Evolutionary conservation across 2,888 invertebrate species (phyloP), one percentile per base, ranked within the genome.

Genomic region (Athrips mouffetella): DNA sequence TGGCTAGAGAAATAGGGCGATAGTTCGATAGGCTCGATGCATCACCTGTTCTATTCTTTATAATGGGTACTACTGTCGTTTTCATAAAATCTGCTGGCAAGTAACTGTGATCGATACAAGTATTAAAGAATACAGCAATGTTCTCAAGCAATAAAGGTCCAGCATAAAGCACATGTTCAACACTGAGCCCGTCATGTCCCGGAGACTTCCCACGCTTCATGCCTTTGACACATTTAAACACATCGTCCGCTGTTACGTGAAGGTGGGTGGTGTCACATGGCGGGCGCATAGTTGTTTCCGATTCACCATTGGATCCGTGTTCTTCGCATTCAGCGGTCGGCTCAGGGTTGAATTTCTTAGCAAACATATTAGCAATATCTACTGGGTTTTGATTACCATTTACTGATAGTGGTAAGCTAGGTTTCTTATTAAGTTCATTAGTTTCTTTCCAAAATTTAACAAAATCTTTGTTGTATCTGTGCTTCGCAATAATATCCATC

Each of bases 1-100:
- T 44, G 3, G 29, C 42, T 8, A 44, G 42, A 3, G 42, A 44
- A 15, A 44, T 29, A 1, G 42, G 42, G 3, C 42, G 42, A 13
- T 44, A 44, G 8, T 44, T 29, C 3, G 29, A 6, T 2, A 29
- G 25, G 16, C 16, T 29, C 3, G 29, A 29, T 1, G 11, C 15
- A 29, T 44, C 42, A 3, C 42, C 42, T 8, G 29, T 44, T 18
- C 42, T 44, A 29, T 44, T 44, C 16, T 44, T 29, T 6, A 44
- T 8, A 8, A 44, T 44, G 16, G 42, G 42, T 16, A 44, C 16
- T 10, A 44, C 42, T 1, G 16, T 15, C 1, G 42, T 44, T 29
- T 29, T 27, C 42, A 44, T 44, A 29, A 44, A 44, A 3, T 25
- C 16, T 10, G 1, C 16, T 1, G 42, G 42, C 7, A 44, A 16